Evolutionary conservation across 2,888 invertebrate genomes (phyloP), one percentile per base, ranked within the genome.

Genomic region (Blomia tropicalis): DNA sequence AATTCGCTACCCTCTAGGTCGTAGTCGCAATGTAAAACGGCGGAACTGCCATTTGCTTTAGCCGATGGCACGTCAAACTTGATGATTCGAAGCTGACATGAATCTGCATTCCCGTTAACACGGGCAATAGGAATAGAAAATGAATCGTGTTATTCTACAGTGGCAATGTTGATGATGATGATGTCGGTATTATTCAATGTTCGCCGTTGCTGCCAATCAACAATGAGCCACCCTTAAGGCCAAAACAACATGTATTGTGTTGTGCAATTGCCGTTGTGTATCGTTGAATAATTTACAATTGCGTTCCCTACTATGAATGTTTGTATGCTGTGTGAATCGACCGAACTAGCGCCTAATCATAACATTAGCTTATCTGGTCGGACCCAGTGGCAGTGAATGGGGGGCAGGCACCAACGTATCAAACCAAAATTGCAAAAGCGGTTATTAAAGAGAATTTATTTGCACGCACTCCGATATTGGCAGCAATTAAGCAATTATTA

Each of bases 61-160:
- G 65, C 60, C 14, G 61, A 36, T 2, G 65, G 65, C 14, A 65
- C 65, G 7, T 64, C 64, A 1, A 65, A 54, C 22, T 41, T 47
- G 17, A 36, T 43, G 22, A 64, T 64, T 31, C 58, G 36, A 51
- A 63, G 32, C 14, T n/a, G 7, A 11, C 17, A n/a, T 25, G 30
- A 53, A 27, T 58, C 63, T 59, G 58, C 7, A 47, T 36, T 7
- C 7, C 36, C 36, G 17, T 36, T 36, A 17, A 17, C 36, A 7
- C 7, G 36, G 7, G 7, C 36, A 36, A 11, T 36, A n/a, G n/a
- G n/a, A n/a, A n/a, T n/a, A n/a, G n/a, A n/a, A n/a, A n/a, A n/a
- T n/a, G n/a, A n/a, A n/a, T n/a, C n/a, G n/a, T n/a, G n/a, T n/a
- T n/a, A n/a, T n/a, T n/a, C 36, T 17, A 36, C 7, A 17, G 36